phyloP scores from a whole-genome alignment of 2,797 vertebrate species.

The Cheracebus regulus region DNA sequence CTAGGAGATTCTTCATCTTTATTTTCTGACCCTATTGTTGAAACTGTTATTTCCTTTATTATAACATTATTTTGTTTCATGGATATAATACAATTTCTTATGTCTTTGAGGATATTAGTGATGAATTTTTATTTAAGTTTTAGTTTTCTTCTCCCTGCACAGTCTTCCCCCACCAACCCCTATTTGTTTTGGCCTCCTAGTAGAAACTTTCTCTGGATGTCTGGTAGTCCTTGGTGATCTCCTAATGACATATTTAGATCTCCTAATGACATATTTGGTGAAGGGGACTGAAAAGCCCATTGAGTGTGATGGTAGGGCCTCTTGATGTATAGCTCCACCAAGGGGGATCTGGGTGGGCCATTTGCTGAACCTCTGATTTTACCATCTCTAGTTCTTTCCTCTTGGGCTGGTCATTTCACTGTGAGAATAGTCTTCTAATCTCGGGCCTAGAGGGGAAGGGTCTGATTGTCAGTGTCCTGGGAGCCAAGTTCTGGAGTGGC shows the following conservation, averaged over 20 bases:
- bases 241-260: background rate
- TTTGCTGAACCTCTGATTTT: background rate
- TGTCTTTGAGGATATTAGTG: background rate
- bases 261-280: background rate
- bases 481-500: background rate
- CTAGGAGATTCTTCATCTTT: background rate
- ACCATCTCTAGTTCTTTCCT: background rate
- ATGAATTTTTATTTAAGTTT: background rate
- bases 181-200: background rate
- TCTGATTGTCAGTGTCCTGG: background rate
- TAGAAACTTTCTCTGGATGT: background rate
- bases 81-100: background rate
- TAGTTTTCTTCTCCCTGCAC: background rate
- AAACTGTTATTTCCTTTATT: background rate
- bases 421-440: background rate
- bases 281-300: background rate
- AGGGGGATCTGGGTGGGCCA: background rate
- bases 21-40: background rate
- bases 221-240: background rate
- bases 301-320: background rate
- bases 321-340: fast-evolving
- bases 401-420: background rate
- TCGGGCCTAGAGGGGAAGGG: background rate
- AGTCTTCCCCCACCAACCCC: too few relatives aligned
- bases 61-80: background rate